Evolutionary conservation across 1,140 invertebrate species (phyloP).

Genomic region (Psix sp.): DNA sequence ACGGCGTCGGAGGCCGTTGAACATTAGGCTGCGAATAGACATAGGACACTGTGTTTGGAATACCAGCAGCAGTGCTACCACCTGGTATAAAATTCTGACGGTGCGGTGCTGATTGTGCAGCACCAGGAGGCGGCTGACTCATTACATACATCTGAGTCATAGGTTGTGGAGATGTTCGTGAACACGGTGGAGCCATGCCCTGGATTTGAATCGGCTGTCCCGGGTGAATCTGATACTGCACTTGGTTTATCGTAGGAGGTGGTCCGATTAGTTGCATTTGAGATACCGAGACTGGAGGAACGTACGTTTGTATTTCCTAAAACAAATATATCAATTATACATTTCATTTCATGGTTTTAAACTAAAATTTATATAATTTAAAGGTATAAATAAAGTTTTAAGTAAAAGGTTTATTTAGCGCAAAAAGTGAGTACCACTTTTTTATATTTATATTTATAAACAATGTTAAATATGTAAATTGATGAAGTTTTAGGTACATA

Average conservation of each 20-base stretch:
- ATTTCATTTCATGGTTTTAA: too few species aligned
- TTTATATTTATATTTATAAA: too few species aligned
- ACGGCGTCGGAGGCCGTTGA: slow-evolving; percentile 68
- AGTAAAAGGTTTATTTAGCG: too few species aligned
- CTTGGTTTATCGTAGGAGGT: slow-evolving; percentile 73
- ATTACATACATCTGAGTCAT: slow-evolving; percentile 75
- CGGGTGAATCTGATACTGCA: slow-evolving; percentile 75
- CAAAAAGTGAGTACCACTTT: too few species aligned
- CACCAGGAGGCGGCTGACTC: slow-evolving; percentile 69
- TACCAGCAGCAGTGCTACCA: slow-evolving; percentile 63
- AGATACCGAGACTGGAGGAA: slow-evolving; percentile 69
- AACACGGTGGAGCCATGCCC: slow-evolving; percentile 67
- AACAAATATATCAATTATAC: background rate
- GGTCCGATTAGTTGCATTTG: slow-evolving; percentile 73
- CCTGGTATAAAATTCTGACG: slow-evolving; percentile 66
- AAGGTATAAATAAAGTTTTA: slow-evolving; percentile 1
- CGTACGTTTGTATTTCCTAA: slow-evolving; percentile 73
- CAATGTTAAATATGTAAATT: too few species aligned
- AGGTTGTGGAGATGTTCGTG: slow-evolving; percentile 71
- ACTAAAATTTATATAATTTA: slow-evolving; percentile 1
- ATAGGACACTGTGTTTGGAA: slow-evolving; percentile 71
- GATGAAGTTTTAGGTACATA: too few species aligned
- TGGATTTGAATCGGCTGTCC: slow-evolving; percentile 74
- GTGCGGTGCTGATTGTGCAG: slow-evolving; percentile 23
- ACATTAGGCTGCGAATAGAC: slow-evolving; percentile 72